These are phyloP conservation scores for Cylloceria caligata DNA, from an alignment of 2,888 invertebrate species.

Conservation along the genomic window DNA sequence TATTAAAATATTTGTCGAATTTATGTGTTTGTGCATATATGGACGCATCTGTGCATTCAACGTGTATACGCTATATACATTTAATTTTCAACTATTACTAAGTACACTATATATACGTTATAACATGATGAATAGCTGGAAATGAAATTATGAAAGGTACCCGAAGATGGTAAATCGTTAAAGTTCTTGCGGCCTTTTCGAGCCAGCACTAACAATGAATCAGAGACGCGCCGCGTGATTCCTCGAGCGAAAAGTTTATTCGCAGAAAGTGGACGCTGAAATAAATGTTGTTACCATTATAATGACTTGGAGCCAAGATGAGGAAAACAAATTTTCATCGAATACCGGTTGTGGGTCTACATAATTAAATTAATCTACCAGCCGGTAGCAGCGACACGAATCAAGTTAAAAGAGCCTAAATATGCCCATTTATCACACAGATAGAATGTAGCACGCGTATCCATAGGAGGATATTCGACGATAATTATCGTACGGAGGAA, in stretches of 20 bases:
- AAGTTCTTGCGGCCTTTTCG: slow-evolving; percentile 3
- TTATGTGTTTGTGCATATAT: too few relatives aligned
- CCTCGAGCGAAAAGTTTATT: slow-evolving; percentile 16
- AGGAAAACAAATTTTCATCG: slow-evolving; percentile 10
- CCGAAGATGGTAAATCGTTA: slow-evolving; percentile 51
- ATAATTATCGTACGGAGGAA: slow-evolving; percentile 44
- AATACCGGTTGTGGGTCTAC: slow-evolving; percentile 30
- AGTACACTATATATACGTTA: too few relatives aligned
- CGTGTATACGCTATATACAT: too few relatives aligned
- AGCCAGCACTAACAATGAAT: not conserved
- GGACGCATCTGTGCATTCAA: too few relatives aligned
- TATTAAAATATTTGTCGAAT: slow-evolving; percentile 17
- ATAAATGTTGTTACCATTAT: not conserved
- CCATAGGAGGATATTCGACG: slow-evolving; percentile 10
- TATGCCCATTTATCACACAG: slow-evolving; percentile 21
- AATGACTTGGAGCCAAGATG: not conserved
- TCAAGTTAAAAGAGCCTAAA: slow-evolving; percentile 27
- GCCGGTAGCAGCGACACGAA: slow-evolving; percentile 11
- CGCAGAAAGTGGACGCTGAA: too few relatives aligned
- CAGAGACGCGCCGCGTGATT: not conserved
- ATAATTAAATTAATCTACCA: slow-evolving; percentile 59
- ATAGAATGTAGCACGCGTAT: not conserved
- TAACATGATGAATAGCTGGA: slow-evolving; percentile 17
- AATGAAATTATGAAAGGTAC: slow-evolving; percentile 57
- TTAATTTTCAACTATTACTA: too few relatives aligned